Evolutionary conservation across 2,888 invertebrate genomes (phyloP), one percentile per base, ranked within the genome.

Genomic region (Tromatobia lineatoria): DNA sequence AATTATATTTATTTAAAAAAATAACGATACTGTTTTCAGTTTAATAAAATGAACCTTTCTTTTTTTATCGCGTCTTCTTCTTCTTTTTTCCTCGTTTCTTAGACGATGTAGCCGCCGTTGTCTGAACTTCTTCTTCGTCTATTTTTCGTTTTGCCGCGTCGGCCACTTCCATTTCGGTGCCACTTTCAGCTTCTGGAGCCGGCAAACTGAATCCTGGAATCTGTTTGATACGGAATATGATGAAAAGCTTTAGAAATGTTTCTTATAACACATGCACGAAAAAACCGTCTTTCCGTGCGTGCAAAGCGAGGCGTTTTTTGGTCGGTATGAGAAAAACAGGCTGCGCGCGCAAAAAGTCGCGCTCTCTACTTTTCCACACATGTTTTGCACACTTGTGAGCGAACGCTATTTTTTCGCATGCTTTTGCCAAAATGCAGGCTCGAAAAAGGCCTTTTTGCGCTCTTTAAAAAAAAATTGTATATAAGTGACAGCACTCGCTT

Each of bases 151-250:
- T 80, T 38, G 80, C 23, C 3, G 74, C 76, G 8, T 80, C 66
- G n/a, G 25, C 64, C 18, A 69, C 77, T 38, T 52, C 74, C 25
- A 13, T 47, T 29, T 61, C 77, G 20, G 1, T 50, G 42, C 54
- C 70, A 42, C 6, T 20, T 42, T 61, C 77, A 29, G 15, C 3
- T n/a, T 66, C 73, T 52, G 70, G n/a, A 8, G 25, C 13, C 23
- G 91, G 82, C 38, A 93, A 80, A 77, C 93, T 93, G 59, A 93
- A 93, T 23, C 89, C 91, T 87, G 91, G 88, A 85, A 93, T 93
- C 93, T 93, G 71, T 83, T 82, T 78, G 59, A 64, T 73, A 73
- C 45, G 13, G 34, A 20, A 54, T 64, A 76, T 11, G 13, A 20
- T 25, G 15, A n/a, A 45, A 57, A 67, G 38, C 20, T 52, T 11